Evolutionary conservation across 2,888 invertebrate genomes (phyloP).

Genomic region (Gari tellinella): DNA sequence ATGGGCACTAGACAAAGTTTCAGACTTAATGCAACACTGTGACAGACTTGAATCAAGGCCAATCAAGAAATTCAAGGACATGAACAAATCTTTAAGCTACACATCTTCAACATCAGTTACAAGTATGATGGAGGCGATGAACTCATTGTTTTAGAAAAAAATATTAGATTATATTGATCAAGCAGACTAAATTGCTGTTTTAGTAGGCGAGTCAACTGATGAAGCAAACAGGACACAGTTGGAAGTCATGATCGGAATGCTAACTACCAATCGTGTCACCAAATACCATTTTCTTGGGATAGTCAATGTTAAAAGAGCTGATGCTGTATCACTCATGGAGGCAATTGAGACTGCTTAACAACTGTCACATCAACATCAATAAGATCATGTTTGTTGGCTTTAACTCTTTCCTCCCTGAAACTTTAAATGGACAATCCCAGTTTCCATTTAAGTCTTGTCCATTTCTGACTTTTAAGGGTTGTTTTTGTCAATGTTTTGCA

Average conservation of each 20-base stretch:
- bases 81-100: not conserved
- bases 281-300: conserved; percentile 28
- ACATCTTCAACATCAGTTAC: conserved; percentile 12
- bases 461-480: too few relatives aligned
- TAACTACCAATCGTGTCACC: not conserved
- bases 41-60: not conserved
- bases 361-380: conserved; percentile 12
- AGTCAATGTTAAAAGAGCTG: conserved; percentile 16
- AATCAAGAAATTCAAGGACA: not conserved
- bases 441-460: too few relatives aligned
- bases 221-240: conserved; percentile 37
- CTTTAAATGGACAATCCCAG: too few relatives aligned
- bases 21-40: conserved; percentile 1
- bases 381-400: conserved; percentile 46
- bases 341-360: conserved; percentile 20
- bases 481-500: too few relatives aligned
- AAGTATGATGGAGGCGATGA: not conserved
- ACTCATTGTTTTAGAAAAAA: not conserved
- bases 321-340: conserved; percentile 34
- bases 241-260: conserved; percentile 15
- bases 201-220: conserved; percentile 30
- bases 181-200: conserved; percentile 2
- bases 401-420: too few relatives aligned
- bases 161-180: not conserved
- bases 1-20: conserved; percentile 20